Evolutionary conservation across 2,797 vertebrate species (phyloP), one percentile per base, ranked within the genome.

Genomic region (Brachymystax lenok): DNA sequence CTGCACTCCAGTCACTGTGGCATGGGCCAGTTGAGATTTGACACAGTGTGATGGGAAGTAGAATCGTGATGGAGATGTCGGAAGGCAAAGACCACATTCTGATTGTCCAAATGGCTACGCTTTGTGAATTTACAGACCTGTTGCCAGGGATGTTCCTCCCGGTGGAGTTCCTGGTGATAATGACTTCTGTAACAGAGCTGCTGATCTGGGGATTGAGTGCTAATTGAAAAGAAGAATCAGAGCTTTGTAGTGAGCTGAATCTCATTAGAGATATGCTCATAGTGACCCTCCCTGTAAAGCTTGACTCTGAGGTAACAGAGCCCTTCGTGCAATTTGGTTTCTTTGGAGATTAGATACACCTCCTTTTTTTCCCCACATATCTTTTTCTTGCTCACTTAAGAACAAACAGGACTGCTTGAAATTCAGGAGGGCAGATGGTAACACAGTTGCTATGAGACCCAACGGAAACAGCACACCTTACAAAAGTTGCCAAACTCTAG

Each of bases 381-480:
- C 10, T 61, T 21, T n/a, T n/a, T 21, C 7, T 30, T 67, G 27
- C 14, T 28, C 13, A 30, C 21, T 8, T 24, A 24, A 64, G 61
- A 64, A 27, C 21, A 64, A 64, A 12, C 61, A 64, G 8, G 10
- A 24, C 6, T 27, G 61, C 61, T 24, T 21, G 19, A 63, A 63
- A 63, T 46, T 46, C 35, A 35, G 19, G 14, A 35, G 33, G n/a
- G 17, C 17, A 50, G 68, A 69, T 46, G 68, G 68, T 21, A 69
- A 46, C 16, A 46, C 68, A 69, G 33, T 69, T 46, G 68, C 68
- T 30, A 50, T 70, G 68, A 70, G 68, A 70, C 68, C 68, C 33
- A 69, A 17, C 2, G 2, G 67, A 69, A 35, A 14, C 17, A 17
- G 52, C 52, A 54, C 16, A 19, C 17, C n/a, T 21, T 8, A 6